Evolutionary conservation across 2,797 vertebrate genomes (phyloP), one percentile per base, ranked within the genome.

Genomic region (Synanceia verrucosa): DNA sequence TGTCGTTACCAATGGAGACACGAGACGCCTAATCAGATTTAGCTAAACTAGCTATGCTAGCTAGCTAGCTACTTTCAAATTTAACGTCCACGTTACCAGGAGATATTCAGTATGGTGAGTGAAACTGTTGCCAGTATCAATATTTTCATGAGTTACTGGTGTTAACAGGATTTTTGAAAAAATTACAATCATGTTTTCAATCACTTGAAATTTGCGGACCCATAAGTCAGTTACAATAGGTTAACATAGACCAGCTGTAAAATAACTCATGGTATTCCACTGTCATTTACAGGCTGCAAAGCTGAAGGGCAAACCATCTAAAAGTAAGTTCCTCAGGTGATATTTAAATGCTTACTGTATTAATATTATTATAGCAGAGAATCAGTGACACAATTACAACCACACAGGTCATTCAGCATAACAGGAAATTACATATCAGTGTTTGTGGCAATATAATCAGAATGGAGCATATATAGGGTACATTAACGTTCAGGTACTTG

Each of bases 231-330:
- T 26, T 33, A 9, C 3, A 6, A 6, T 2, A 9, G 19, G 7
- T 13, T 24, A 4, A 62, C 67, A 61, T 58, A 48, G 84, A 19
- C 80, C 4, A 37, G 2, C 9, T 43, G n/a, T 58, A 24, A 19
- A 28, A 13, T 24, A n/a, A 29, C 8, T 33, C 0, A 24, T 39
- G 28, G 16, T 71, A 66, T 66, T 65, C 83, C 56, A 24, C 46
- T 51, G 10, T 28, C 75, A 11, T 65, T 78, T 63, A 13, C 77
- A 97, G 96, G 92, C 94, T 65, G 24, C 73, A 36, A 96, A 92
- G 78, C 29, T 59, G 69, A 96, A 85, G 74, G 65, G 41, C 12
- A 95, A 89, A 70, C 61, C 83, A 48, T 71, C 90, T 14, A 90
- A 89, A 91, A 90, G 97, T 98, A 79, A 76, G 94, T 90, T 24